Evolutionary conservation across 2,797 vertebrate species (phyloP).

Genomic region (Diceros bicornis): DNA sequence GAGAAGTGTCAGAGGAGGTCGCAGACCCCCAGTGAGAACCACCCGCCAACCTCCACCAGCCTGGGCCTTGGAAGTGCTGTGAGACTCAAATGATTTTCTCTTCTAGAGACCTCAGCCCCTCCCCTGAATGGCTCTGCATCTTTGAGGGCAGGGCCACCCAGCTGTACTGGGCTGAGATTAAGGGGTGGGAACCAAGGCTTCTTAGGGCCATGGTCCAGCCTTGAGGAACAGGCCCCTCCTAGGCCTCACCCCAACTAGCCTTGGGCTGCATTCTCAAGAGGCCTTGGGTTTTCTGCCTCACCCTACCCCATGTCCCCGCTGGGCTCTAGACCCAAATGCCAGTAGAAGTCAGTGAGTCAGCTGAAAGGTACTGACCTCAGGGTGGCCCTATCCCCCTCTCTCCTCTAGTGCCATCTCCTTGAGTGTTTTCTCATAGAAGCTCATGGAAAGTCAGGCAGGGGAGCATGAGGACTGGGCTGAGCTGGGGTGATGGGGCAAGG

Average conservation of each 20-base stretch:
- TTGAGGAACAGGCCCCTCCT: not conserved
- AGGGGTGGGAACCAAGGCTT: not conserved
- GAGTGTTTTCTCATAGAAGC: not conserved
- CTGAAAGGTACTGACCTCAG: not conserved
- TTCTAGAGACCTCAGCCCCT: not conserved
- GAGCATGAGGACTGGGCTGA: not conserved
- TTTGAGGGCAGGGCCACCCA: not conserved
- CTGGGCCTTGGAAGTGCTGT: not conserved
- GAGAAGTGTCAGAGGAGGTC: not conserved
- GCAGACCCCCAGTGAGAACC: not conserved
- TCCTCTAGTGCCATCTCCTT: not conserved
- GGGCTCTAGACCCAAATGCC: constrained; percentile 18
- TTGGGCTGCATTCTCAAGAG: not conserved
- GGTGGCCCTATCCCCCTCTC: not conserved
- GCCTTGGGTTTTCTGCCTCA: not conserved
- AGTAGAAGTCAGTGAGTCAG: constrained; percentile 52
- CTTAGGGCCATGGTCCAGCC: not conserved
- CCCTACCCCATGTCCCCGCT: not conserved
- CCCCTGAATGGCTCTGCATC: not conserved
- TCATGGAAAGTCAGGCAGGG: not conserved
- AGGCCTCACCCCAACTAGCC: not conserved
- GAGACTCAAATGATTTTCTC: not conserved
- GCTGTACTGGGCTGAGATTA: not conserved
- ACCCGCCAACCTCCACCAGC: not conserved
- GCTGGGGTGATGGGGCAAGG: not conserved